These are phyloP conservation scores for Drosophila tropicalis DNA, from an alignment of 1,140 invertebrate species.

Conservation along the genomic window DNA sequence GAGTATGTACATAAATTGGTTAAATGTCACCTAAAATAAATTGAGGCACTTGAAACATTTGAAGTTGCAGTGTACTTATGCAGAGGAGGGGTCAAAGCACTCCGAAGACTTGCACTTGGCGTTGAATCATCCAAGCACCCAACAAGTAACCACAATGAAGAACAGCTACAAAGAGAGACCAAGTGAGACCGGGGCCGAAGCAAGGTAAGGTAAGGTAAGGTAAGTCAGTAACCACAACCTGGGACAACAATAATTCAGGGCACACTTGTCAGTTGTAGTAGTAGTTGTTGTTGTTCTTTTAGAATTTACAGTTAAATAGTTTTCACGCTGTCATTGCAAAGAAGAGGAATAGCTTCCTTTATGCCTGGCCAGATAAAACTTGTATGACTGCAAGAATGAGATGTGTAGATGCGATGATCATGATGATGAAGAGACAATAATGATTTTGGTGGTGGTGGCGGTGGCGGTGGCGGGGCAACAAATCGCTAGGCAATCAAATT, in stretches of 20 bases:
- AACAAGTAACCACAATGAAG: no score
- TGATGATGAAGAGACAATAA: background rate
- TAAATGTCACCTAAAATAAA: no score
- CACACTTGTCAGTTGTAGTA: conserved; percentile 16
- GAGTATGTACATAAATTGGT: no score
- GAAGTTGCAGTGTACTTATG: no score
- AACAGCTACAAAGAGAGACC: no score
- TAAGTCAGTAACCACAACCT: background rate
- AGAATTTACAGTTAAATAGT: conserved; percentile 19
- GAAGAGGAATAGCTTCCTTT: conserved; percentile 23
- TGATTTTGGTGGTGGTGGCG: no score
- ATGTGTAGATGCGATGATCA: background rate
- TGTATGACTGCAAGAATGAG: conserved; percentile 4
- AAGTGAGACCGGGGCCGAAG: no score
- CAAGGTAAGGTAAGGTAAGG: no score
- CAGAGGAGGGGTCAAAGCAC: no score
- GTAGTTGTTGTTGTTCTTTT: background rate
- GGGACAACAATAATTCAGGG: conserved; percentile 21
- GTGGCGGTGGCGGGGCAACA: background rate
- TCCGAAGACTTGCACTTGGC: no score
- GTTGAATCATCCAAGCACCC: no score
- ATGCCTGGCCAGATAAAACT: conserved; percentile 11
- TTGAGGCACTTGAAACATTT: background rate
- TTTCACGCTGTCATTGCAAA: conserved; percentile 23
- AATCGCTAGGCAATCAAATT: conserved; percentile 54